Percentiles rank a stretch among this genome's conserved stretches.
These are phyloP conservation scores for Piprites chloris DNA, from an alignment of 2,113 vertebrate species.

Conservation along the genomic window DNA sequence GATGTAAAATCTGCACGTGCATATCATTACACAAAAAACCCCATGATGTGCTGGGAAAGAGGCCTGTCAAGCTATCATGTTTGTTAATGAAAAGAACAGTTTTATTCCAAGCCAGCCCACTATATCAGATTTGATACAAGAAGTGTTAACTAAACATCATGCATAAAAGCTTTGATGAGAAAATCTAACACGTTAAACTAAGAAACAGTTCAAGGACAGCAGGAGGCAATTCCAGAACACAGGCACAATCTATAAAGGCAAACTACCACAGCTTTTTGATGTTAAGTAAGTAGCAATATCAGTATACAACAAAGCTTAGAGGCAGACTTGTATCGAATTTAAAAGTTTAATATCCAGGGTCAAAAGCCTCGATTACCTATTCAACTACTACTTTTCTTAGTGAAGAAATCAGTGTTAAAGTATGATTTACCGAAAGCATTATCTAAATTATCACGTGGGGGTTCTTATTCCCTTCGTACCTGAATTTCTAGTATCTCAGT, in stretches of 20 bases:
- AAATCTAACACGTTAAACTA: conserved; percentile 71
- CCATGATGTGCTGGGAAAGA: conserved; percentile 12
- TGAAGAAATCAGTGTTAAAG: conserved; percentile 14
- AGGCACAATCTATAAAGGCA: conserved; percentile 74
- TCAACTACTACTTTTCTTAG: conserved; percentile 38
- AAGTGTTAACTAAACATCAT: conserved; percentile 56
- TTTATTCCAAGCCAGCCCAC: conserved; percentile 52
- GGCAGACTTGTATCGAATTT: conserved; percentile 74
- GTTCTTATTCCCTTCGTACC: neutral
- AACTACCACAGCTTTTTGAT: conserved; percentile 76
- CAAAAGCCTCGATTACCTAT: conserved; percentile 63
- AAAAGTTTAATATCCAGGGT: conserved; percentile 71
- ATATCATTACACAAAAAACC: conserved; percentile 50
- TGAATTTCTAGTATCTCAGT: neutral
- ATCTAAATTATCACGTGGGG: neutral
- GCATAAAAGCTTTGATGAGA: conserved; percentile 72
- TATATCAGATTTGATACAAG: conserved; percentile 63
- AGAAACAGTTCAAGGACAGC: conserved; percentile 70
- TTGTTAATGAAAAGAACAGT: conserved; percentile 53
- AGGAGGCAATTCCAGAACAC: conserved; percentile 76
- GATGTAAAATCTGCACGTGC: conserved; percentile 61
- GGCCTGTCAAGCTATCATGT: conserved; percentile 16
- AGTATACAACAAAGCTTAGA: conserved; percentile 72
- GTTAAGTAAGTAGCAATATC: conserved; percentile 74
- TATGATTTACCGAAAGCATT: neutral